These are phyloP conservation scores for Simalia tracyae DNA, from an alignment of 2,797 vertebrate species.

Conservation along the genomic window DNA sequence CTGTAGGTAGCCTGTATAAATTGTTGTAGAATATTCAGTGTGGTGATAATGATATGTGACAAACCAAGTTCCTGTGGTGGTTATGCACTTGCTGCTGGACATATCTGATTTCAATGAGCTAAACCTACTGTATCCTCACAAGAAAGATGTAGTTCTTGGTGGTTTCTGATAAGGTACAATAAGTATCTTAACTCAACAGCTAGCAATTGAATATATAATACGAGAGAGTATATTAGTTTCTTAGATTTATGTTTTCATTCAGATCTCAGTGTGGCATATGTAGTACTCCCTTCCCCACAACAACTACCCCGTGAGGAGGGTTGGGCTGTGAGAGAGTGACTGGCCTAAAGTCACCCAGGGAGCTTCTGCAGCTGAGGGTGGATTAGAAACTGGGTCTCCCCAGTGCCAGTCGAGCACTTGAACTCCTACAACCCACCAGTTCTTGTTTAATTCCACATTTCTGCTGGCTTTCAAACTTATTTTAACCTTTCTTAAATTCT, in stretches of 20 bases:
- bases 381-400: neutral
- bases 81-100: neutral
- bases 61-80: neutral
- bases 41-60: neutral
- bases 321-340: neutral
- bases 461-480: neutral
- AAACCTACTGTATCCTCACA: neutral
- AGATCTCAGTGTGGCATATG: neutral
- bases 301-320: neutral
- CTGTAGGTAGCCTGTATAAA: constrained; percentile 9
- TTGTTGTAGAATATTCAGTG: neutral
- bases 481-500: neutral
- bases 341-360: neutral
- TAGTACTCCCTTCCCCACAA: neutral
- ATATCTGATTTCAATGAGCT: neutral
- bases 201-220: neutral
- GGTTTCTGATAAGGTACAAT: neutral
- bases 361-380: neutral
- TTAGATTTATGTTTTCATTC: neutral
- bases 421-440: neutral
- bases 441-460: neutral
- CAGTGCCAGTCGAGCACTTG: neutral
- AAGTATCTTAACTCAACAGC: neutral
- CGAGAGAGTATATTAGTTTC: neutral
- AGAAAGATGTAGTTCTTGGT: neutral